Base-by-base conservation (phyloP, 2,797 vertebrate genomes). In the Harpagifer antarcticus region DNA sequence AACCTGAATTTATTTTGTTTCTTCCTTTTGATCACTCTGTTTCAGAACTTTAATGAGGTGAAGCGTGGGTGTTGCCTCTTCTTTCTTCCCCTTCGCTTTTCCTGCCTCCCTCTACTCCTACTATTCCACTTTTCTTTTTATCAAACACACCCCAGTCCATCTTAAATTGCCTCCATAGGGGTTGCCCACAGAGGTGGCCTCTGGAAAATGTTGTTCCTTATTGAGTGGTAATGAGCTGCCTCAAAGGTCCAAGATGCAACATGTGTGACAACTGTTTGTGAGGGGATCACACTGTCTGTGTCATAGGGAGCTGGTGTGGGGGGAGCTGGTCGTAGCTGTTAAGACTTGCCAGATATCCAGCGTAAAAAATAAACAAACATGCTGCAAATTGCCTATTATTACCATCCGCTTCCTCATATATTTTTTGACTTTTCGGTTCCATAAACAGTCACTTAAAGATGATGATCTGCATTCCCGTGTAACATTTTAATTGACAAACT, bases 31-130 rank as follows among this genome's bases (percentile, higher is more conserved):
- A 72, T 64, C 43, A 15, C 17, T 48, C 13, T 68, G 72, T 71
- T 74, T 85, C 57, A 73, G 55, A 74, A 72, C 69, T 80, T 79
- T 83, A 90, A 91, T 83, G 81, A 92, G 86, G 67, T 79, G 65
- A 43, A 59, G 76, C 50, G 62, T 89, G 86, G 79, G 78, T 66
- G 84, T 67, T 83, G 60, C 59, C 59, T 72, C 62, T 81, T 7
- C 42, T 65, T 62, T 65, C 57, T 58, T 66, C 44, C 62, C 60
- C 23, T 44, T 77, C 50, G 0, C 53, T 78, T 63, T 56, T 67
- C 63, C 23, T 74, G 48, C 68, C 69, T 78, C 72, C 65, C n/a
- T 58, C 67, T 56, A 70, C 74, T 84, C 77, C 64, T 57, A 67
- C 78, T 54, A 44, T 59, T 73, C 44, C 45, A 16, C 15, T 69